Evolutionary conservation across 2,113 vertebrate species (phyloP).

Genomic region (Phylloscopus trochilus): DNA sequence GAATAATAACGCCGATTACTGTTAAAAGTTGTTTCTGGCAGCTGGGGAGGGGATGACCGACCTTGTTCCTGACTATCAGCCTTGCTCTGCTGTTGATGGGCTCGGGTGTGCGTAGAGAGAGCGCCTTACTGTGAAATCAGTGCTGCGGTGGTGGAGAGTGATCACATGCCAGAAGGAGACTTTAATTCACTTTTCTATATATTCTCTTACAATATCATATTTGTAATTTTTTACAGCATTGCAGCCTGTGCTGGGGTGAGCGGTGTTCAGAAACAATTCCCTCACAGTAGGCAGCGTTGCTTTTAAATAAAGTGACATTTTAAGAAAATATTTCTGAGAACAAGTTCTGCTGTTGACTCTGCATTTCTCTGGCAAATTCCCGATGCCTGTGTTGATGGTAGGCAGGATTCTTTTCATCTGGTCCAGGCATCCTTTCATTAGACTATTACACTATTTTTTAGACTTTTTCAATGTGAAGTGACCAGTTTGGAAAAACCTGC

Average conservation of each 20-base stretch:
- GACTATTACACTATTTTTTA: neutral
- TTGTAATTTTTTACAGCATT: neutral
- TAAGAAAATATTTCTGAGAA: neutral
- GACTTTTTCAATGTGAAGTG: neutral
- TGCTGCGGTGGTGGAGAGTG: neutral
- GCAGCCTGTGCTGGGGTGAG: rapidly evolving
- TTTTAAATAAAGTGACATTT: slow-evolving; percentile 1
- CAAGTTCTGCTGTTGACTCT: slow-evolving; percentile 20
- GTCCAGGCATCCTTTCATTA: neutral
- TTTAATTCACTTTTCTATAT: neutral
- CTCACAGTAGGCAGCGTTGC: neutral
- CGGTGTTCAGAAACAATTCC: neutral
- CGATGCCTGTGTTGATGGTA: neutral
- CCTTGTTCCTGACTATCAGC: slow-evolving; percentile 61
- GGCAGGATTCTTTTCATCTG: slow-evolving; percentile 10
- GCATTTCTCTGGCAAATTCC: slow-evolving; percentile 47
- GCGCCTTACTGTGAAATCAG: neutral
- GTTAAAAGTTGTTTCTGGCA: slow-evolving; percentile 73
- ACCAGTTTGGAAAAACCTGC: neutral
- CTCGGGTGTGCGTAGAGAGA: neutral
- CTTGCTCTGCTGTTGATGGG: slow-evolving; percentile 61
- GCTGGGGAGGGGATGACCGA: slow-evolving; percentile 39
- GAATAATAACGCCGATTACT: slow-evolving; percentile 77
- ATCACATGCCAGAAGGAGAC: neutral
- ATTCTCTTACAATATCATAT: neutral